Percentiles rank a stretch among this genome's conserved stretches.
These are phyloP conservation scores for Gryon sp. DNA, from an alignment of 1,140 invertebrate genomes.

Conservation along the genomic window DNA sequence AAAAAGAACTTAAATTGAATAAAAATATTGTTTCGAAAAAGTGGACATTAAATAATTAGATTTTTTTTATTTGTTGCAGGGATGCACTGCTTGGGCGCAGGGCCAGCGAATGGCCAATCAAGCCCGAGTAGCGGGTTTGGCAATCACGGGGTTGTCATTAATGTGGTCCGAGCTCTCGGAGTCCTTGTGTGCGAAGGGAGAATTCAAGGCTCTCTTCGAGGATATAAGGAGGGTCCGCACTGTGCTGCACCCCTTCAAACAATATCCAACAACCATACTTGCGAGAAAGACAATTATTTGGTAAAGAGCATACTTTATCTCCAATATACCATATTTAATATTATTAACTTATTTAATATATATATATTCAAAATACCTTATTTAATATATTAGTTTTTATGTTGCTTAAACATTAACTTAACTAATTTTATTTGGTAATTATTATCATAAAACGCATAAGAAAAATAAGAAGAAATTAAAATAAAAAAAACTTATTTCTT, in stretches of 20 bases:
- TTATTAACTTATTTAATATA: too few species aligned
- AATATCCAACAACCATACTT: slow-evolving; percentile 78
- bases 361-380: too few species aligned
- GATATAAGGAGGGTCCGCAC: slow-evolving; percentile 87
- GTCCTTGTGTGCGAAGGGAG: slow-evolving; percentile 85
- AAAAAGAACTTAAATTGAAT: too few species aligned
- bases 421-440: too few species aligned
- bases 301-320: slow-evolving; percentile 71
- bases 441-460: too few species aligned
- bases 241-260: slow-evolving; percentile 80
- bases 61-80: slow-evolving; percentile 70
- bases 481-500: too few species aligned
- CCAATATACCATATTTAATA: too few species aligned
- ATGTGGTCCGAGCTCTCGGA: slow-evolving; percentile 84
- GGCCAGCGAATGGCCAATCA: slow-evolving; percentile 69
- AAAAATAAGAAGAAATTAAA: too few species aligned
- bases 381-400: too few species aligned
- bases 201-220: slow-evolving; percentile 83
- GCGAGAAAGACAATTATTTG: slow-evolving; percentile 80
- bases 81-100: slow-evolving; percentile 78
- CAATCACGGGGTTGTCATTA: slow-evolving; percentile 80
- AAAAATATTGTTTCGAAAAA: too few species aligned
- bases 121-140: slow-evolving; percentile 70
- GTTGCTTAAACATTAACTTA: too few species aligned
- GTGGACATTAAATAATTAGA: not conserved